These are phyloP conservation scores for Botia almorhae DNA, from an alignment of 2,797 vertebrate species.

Conservation along the genomic window DNA sequence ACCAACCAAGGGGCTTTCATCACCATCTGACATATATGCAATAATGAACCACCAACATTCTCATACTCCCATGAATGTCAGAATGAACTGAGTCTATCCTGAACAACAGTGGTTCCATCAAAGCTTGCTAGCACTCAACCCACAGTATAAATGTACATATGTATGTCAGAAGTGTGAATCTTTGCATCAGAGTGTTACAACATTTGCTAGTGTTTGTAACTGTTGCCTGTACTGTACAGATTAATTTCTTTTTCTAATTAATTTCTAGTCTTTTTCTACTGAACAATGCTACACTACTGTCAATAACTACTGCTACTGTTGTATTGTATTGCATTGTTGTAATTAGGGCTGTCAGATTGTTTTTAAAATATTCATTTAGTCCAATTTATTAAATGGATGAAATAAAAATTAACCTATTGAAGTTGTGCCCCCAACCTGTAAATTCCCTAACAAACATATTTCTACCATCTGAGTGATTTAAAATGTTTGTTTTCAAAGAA, in stretches of 20 bases:
- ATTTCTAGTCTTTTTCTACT: conserved; percentile 55
- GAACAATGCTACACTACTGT: conserved; percentile 37
- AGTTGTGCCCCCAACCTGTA: too few relatives aligned
- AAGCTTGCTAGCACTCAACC: background rate
- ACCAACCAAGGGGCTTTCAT: conserved; percentile 93
- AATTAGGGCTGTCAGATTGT: background rate
- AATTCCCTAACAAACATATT: too few relatives aligned
- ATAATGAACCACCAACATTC: background rate
- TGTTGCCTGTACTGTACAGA: conserved; percentile 64
- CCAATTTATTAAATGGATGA: too few relatives aligned
- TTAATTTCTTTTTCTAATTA: too few relatives aligned
- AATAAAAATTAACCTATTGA: too few relatives aligned
- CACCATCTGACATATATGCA: conserved; percentile 79
- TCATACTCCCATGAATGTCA: conserved; percentile 14
- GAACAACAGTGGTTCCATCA: conserved; percentile 25
- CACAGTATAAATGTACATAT: conserved; percentile 19
- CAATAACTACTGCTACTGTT: conserved; percentile 55
- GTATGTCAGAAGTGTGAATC: background rate
- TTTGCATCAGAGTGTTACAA: background rate
- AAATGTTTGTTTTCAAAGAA: too few relatives aligned
- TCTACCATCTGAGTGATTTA: too few relatives aligned
- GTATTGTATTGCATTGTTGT: too few relatives aligned
- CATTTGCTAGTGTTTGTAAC: background rate
- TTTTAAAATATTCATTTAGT: background rate
- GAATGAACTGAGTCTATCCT: conserved; percentile 30